Evolutionary conservation across 2,113 vertebrate genomes (phyloP), one percentile per base, ranked within the genome.

Genomic region (Camarhynchus parvulus): DNA sequence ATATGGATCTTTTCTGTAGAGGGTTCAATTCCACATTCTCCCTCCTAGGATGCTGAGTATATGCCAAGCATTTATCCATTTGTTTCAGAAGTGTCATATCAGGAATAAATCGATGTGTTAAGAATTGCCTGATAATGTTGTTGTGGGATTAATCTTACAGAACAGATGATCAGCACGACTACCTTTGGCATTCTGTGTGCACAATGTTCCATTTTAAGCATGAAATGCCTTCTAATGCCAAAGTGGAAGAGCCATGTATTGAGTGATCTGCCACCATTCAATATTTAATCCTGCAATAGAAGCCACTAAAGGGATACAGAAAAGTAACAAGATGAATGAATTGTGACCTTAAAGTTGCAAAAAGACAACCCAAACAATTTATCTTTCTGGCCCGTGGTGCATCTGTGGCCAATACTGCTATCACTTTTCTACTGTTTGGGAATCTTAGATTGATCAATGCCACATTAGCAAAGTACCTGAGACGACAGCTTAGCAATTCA

Each of bases 341-440:
- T 98, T 97, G 97, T 98, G 98, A 99, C 99, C 99, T 98, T 97
- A 97, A 97, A 99, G 98, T 98, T 98, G 98, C 98, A 98, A 98
- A 99, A 98, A 99, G 98, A 98, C 98, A 98, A 98, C 98, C 97
- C 97, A 97, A 98, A 98, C 98, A 98, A 99, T 99, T 99, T 99
- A 98, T 99, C 98, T 98, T 98, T 97, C 97, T 98, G 98, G 98
- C 97, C 98, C 86, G 41, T 93, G 95, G 94, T 96, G 97, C 96
- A 97, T 97, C 96, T 97, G 95, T 62, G 95, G 95, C 98, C 96
- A 97, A 97, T 97, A 98, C 97, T 98, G 98, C 97, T 97, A 97
- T 95, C 94, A 89, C 95, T 97, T 97, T 96, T 97, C 92, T 82
- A 94, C 96, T 91, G 95, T 93, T 94, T 74, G 67, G 95, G 97